Conservation (phyloP, 2,113 vertebrate genomes). For the Salminus brasiliensis region DNA sequence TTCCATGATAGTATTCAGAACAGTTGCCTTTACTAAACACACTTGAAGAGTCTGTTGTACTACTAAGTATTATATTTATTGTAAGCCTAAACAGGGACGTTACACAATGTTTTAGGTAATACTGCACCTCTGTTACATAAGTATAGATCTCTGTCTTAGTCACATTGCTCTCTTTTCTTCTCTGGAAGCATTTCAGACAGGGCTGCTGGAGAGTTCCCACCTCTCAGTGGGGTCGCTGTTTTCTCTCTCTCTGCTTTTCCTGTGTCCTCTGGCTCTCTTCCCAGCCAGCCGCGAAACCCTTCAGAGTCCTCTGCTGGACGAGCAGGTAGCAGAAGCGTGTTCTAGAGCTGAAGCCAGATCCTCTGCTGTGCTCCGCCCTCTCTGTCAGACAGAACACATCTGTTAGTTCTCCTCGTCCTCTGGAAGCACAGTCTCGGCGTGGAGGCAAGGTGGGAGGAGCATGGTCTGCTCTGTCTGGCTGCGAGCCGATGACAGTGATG, state of each 20-base stretch:
- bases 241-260: constrained; percentile 44
- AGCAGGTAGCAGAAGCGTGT: constrained; percentile 19
- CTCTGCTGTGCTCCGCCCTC: not conserved
- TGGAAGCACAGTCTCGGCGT: constrained; percentile 65
- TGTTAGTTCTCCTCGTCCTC: constrained; percentile 64
- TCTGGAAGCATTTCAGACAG: not conserved
- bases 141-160: too few species aligned
- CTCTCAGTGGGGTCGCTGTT: not conserved
- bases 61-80: too few species aligned
- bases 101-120: too few species aligned
- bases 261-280: constrained; percentile 33
- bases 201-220: not conserved
- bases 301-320: not conserved
- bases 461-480: constrained; percentile 61
- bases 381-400: constrained; percentile 57
- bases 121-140: too few species aligned
- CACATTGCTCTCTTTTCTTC: not conserved
- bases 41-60: too few species aligned
- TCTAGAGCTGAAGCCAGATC: constrained; percentile 20
- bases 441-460: constrained; percentile 57
- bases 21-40: not conserved
- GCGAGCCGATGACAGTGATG: constrained; percentile 36
- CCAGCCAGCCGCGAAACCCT: not conserved
- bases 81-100: too few species aligned
- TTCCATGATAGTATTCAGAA: too few species aligned